Evolutionary conservation across 2,113 vertebrate genomes (phyloP).

Genomic region (Centropristis striata): DNA sequence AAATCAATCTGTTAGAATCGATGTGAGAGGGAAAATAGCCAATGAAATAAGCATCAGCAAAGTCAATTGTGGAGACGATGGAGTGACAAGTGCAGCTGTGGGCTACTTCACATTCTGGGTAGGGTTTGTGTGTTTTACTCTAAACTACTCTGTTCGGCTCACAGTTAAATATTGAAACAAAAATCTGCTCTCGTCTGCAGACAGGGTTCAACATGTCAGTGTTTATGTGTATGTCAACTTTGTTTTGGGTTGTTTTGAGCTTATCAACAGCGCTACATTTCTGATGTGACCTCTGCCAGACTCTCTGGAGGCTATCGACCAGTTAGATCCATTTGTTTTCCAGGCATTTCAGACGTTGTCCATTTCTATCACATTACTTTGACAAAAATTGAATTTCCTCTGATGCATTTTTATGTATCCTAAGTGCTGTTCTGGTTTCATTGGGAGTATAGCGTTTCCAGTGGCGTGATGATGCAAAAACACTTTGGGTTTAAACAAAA

Average conservation of each 20-base stretch:
- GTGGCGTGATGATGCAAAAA: constrained; percentile 68
- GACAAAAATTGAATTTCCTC: constrained; percentile 85
- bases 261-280: constrained; percentile 39
- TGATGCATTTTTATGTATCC: constrained; percentile 82
- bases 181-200: constrained; percentile 18
- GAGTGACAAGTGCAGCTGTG: constrained; percentile 36
- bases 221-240: constrained; percentile 50
- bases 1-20: constrained; percentile 46
- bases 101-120: constrained; percentile 22
- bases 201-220: constrained; percentile 23
- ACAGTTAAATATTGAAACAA: constrained; percentile 12
- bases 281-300: constrained; percentile 72
- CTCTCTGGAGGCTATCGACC: constrained; percentile 78
- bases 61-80: constrained; percentile 26
- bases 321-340: constrained; percentile 81
- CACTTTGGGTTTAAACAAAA: constrained; percentile 62
- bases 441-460: constrained; percentile 80
- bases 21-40: constrained; percentile 24
- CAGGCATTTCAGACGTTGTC: constrained; percentile 79
- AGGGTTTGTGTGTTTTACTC: constrained; percentile 5
- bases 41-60: constrained; percentile 31
- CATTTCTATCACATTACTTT: constrained; percentile 85
- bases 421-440: constrained; percentile 76
- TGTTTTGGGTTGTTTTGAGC: constrained; percentile 68
- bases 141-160: background rate